phyloP scores from a whole-genome alignment of 2,113 vertebrate species.

The Onychorhynchus coronatus region DNA sequence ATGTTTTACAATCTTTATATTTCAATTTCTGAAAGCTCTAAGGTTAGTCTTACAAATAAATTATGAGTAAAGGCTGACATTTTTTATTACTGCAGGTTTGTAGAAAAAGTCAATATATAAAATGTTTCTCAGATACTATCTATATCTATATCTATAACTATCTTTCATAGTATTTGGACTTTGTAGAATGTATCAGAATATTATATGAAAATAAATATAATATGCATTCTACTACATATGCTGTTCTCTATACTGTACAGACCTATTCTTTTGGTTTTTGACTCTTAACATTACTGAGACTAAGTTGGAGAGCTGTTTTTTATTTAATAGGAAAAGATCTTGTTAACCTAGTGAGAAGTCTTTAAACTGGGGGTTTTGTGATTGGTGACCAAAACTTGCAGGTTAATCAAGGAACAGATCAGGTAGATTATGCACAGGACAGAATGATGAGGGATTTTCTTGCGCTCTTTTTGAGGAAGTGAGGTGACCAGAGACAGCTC shows the following conservation, averaged over 20 bases:
- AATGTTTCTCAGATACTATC: not conserved
- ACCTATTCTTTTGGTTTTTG: not conserved
- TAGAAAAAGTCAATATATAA: not conserved
- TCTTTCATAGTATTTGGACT: not conserved
- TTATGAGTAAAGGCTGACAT: not conserved
- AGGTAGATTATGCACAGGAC: rapidly evolving
- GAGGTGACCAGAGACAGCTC: not conserved
- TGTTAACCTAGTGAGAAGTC: not conserved
- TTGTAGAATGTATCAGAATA: not conserved
- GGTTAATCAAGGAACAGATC: not conserved
- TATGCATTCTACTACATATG: not conserved
- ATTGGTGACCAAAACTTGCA: not conserved
- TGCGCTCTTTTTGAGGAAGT: not conserved
- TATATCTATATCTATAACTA: not conserved
- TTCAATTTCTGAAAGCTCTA: not conserved
- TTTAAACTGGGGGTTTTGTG: not conserved
- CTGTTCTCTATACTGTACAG: not conserved
- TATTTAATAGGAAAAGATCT: not conserved
- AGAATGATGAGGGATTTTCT: not conserved
- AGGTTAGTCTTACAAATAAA: not conserved
- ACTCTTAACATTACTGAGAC: not conserved
- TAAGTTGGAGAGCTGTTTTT: not conserved
- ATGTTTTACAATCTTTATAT: not conserved
- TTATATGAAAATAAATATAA: not conserved
- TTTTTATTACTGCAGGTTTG: not conserved